phyloP scores from a whole-genome alignment of 1,140 invertebrate genomes.

The Hypothenemus hampei region DNA sequence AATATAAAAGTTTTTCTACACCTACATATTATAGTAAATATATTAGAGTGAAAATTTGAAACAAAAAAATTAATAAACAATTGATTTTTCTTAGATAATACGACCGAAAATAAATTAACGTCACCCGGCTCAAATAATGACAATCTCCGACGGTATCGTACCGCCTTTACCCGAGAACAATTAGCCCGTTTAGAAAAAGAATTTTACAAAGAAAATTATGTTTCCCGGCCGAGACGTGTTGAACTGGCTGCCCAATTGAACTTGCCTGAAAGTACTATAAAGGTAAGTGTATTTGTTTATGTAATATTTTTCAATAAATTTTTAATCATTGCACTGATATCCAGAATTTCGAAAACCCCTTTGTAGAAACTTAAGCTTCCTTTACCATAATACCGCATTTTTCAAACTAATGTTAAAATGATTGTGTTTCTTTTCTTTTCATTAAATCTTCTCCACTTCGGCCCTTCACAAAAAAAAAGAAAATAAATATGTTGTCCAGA shows the following conservation, averaged over 20 bases:
- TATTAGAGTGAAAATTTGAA: too few relatives aligned
- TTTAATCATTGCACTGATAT: too few relatives aligned
- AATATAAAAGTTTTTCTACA: too few relatives aligned
- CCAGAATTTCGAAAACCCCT: too few relatives aligned
- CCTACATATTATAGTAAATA: too few relatives aligned
- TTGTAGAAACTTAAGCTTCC: background rate
- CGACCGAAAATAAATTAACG: too few relatives aligned
- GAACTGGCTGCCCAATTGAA: conserved; percentile 92
- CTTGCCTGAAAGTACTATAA: conserved; percentile 96
- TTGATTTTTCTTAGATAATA: too few relatives aligned
- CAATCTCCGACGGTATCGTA: conserved; percentile 85
- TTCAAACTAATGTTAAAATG: too few relatives aligned
- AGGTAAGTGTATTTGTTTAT: conserved; percentile 60
- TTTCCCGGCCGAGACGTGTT: conserved; percentile 87
- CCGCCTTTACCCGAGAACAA: conserved; percentile 96
- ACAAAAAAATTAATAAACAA: too few relatives aligned
- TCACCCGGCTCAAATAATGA: conserved; percentile 49
- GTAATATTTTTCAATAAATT: background rate
- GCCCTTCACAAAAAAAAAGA: background rate
- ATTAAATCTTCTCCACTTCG: too few relatives aligned
- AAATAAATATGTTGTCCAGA: background rate
- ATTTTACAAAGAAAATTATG: conserved; percentile 96
- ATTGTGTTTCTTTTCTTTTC: too few relatives aligned
- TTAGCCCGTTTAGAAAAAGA: conserved; percentile 92
- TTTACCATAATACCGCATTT: too few relatives aligned